phyloP scores from a whole-genome alignment of 2,113 vertebrate genomes.

The Engraulis encrasicolus region DNA sequence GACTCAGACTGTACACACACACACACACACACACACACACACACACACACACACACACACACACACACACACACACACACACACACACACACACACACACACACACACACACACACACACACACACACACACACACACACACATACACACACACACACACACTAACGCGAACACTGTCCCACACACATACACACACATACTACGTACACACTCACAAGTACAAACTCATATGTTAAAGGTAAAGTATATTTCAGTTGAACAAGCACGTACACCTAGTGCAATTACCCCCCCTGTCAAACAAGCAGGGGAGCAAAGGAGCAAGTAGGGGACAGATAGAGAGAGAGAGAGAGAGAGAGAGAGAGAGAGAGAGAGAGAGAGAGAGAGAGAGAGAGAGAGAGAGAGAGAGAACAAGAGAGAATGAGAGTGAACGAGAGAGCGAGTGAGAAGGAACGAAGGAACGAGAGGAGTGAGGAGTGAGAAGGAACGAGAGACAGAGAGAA shows the following conservation, averaged over 20 bases:
- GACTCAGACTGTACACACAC: background rate
- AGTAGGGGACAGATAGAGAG: too few relatives aligned
- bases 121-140: background rate
- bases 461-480: too few relatives aligned
- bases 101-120: background rate
- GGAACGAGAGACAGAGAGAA: too few relatives aligned
- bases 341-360: too few relatives aligned
- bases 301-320: background rate
- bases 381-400: background rate
- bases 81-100: background rate
- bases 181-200: background rate
- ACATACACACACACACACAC: too few relatives aligned
- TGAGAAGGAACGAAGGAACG: too few relatives aligned
- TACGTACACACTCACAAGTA: background rate
- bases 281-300: conserved; percentile 1
- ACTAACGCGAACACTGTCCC: background rate
- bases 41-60: background rate
- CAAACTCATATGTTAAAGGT: background rate
- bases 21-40: background rate
- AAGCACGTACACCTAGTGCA: conserved; percentile 36
- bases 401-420: background rate
- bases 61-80: background rate
- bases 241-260: background rate
- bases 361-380: background rate
- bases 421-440: background rate